phyloP scores from a whole-genome alignment of 1,140 invertebrate genomes.

The Rhagoletis zephyria region DNA sequence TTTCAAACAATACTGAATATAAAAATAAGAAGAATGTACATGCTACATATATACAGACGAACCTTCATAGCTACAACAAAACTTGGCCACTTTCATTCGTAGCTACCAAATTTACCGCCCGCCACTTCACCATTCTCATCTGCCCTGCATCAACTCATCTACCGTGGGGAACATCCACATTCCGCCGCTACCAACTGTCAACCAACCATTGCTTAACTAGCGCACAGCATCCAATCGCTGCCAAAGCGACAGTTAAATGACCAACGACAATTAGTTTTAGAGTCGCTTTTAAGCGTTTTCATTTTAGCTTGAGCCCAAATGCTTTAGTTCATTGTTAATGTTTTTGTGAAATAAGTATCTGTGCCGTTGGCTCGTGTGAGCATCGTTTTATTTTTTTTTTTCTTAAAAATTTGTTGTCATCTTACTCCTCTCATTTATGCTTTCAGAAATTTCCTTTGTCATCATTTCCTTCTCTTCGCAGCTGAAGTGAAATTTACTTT shows the following conservation, averaged over 20 bases:
- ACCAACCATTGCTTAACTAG: neutral
- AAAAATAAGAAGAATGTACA: no score
- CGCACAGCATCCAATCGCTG: slow-evolving; percentile 8
- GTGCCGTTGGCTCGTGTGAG: slow-evolving; percentile 1
- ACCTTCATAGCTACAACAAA: no score
- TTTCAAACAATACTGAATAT: no score
- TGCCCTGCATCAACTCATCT: neutral
- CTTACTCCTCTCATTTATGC: neutral
- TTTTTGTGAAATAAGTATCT: slow-evolving; percentile 13
- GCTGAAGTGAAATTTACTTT: slow-evolving; percentile 31
- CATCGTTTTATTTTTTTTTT: neutral
- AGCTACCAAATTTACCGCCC: neutral
- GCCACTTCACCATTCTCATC: neutral
- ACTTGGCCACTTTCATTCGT: neutral
- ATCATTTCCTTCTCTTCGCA: neutral
- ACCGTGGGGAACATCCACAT: neutral
- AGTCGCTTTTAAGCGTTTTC: slow-evolving; percentile 34
- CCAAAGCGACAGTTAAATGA: slow-evolving; percentile 4
- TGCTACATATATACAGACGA: no score
- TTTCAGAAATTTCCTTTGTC: slow-evolving; percentile 21
- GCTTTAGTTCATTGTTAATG: neutral
- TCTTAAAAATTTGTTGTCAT: no score
- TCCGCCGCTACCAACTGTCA: neutral
- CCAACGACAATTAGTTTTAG: slow-evolving; percentile 9
- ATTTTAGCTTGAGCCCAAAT: neutral